Conservation (phyloP, 1,140 invertebrate species). For the Venustaconcha ellipsiformis region DNA sequence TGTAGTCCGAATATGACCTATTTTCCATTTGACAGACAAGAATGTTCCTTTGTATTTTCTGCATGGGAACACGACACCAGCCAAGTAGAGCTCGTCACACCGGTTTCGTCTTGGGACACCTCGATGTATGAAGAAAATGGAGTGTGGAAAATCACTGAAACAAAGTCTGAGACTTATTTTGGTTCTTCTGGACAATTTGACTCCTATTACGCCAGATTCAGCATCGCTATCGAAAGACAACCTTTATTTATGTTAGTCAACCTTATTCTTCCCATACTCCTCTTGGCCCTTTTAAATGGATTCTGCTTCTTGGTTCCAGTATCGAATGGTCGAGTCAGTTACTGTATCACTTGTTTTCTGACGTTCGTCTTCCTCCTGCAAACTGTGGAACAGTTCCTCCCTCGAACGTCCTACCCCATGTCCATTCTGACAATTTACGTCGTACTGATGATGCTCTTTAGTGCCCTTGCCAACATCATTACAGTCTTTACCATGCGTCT, state of each 20-base stretch:
- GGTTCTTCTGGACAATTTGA: not conserved
- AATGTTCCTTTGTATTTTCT: constrained; percentile 2
- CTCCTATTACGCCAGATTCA: not conserved
- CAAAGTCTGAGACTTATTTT: not conserved
- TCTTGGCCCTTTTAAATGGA: not conserved
- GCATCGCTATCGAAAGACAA: not conserved
- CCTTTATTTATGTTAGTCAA: not conserved
- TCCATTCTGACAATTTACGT: not conserved
- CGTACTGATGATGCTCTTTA: not conserved
- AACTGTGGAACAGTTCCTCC: not conserved
- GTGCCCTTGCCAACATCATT: not conserved
- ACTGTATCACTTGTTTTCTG: constrained; percentile 1
- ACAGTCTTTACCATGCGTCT: not conserved
- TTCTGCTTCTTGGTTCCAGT: not conserved
- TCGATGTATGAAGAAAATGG: not conserved
- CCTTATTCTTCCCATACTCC: not conserved
- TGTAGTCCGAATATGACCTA: constrained; percentile 16
- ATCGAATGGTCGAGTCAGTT: not conserved
- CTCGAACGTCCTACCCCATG: not conserved
- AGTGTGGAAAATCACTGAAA: constrained; percentile 3
- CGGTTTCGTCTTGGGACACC: not conserved
- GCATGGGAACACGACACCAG: not conserved
- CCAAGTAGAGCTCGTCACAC: not conserved
- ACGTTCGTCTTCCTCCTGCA: constrained; percentile 5
- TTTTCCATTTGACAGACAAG: constrained; percentile 18